These are phyloP conservation scores for Cheilosia soror DNA, from an alignment of 2,888 invertebrate genomes.

Conservation along the genomic window DNA sequence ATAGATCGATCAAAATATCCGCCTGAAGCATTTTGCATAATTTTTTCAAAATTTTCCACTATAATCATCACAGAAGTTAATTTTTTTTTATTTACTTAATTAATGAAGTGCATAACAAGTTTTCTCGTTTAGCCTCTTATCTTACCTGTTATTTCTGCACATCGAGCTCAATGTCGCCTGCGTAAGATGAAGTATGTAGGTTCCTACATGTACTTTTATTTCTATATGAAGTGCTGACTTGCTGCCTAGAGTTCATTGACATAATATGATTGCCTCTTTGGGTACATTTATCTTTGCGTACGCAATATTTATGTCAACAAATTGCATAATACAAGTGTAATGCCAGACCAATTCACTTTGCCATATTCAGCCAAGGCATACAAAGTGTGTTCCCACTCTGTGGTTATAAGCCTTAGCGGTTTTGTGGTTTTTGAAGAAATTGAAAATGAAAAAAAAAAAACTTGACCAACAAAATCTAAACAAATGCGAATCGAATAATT, in stretches of 20 bases:
- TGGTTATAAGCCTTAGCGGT: neutral
- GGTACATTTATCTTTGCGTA: neutral
- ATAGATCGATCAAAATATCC: too few species aligned
- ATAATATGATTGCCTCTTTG: neutral
- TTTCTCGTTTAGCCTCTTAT: neutral
- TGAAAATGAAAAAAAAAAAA: neutral
- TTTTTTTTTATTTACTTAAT: neutral
- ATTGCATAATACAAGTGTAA: slow-evolving; percentile 11
- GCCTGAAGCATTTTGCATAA: too few species aligned
- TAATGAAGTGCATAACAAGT: too few species aligned
- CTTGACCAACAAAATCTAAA: neutral
- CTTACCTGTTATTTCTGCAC: neutral
- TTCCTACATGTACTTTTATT: neutral
- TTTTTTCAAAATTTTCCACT: neutral
- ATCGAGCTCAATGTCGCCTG: slow-evolving; percentile 22
- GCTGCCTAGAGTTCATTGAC: slow-evolving; percentile 20
- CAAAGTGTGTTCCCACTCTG: neutral
- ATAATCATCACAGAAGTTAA: neutral
- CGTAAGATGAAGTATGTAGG: neutral
- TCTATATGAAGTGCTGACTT: neutral
- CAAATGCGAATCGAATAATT: neutral
- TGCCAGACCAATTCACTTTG: neutral
- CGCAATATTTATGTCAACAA: slow-evolving; percentile 1
- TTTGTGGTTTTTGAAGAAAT: neutral
- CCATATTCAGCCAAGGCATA: neutral